A percentile compares a stretch with the other conserved stretches of the same genome.
These are phyloP conservation scores for Clarias fuscus DNA, from an alignment of 2,797 vertebrate genomes.

Conservation along the genomic window DNA sequence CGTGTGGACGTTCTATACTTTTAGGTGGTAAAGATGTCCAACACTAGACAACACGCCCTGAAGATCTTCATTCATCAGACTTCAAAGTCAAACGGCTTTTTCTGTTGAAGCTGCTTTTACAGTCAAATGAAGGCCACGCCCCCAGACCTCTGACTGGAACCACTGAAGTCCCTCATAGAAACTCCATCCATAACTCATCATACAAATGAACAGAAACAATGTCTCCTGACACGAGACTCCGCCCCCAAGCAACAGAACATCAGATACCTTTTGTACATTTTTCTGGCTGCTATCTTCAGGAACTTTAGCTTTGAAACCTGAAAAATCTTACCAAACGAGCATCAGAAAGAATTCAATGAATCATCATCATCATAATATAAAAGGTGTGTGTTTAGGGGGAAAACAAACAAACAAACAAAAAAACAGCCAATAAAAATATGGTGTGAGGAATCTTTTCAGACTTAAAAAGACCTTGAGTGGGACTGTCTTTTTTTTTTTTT, in stretches of 20 bases:
- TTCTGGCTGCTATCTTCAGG: neutral
- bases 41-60: neutral
- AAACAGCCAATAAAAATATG: neutral
- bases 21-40: neutral
- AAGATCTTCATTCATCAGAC: neutral
- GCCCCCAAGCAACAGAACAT: neutral
- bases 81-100: neutral
- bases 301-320: neutral
- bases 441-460: neutral
- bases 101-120: neutral
- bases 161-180: neutral
- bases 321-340: neutral
- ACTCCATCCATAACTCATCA: neutral
- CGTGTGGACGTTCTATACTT: neutral
- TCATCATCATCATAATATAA: neutral
- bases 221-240: neutral
- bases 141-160: too few relatives aligned
- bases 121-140: neutral
- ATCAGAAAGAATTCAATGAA: neutral
- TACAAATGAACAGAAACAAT: neutral
- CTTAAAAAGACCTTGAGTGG: neutral
- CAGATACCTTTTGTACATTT: neutral
- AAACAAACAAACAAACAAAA: neutral
- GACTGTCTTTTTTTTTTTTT: neutral
- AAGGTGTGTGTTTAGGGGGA: neutral